A percentile compares a stretch with the other conserved stretches of the same genome.
These are phyloP conservation scores for Cyrtorhinus lividipennis DNA, from an alignment of 1,140 invertebrate genomes.

Conservation along the genomic window DNA sequence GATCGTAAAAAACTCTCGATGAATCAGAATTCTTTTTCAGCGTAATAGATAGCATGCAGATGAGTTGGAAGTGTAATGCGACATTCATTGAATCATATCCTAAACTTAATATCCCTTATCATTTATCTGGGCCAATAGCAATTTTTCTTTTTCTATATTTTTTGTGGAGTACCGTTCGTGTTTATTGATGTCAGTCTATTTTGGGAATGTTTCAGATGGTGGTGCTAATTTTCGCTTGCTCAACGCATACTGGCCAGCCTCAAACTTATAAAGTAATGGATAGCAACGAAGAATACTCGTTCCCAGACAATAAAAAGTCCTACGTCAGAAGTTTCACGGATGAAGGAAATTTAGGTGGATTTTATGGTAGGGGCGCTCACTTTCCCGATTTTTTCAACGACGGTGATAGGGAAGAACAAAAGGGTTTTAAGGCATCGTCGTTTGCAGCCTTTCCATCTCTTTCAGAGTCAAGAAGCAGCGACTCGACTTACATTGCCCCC, in stretches of 20 bases:
- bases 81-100: too few species aligned
- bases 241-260: not conserved
- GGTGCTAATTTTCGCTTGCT: conserved; percentile 1
- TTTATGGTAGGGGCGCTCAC: not conserved
- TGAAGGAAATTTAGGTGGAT: not conserved
- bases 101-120: too few species aligned
- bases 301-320: not conserved
- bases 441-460: not conserved
- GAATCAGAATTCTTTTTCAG: too few species aligned
- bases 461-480: not conserved
- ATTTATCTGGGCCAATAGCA: too few species aligned
- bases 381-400: conserved; percentile 8
- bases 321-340: not conserved
- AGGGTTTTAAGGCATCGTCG: not conserved
- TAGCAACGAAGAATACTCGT: not conserved
- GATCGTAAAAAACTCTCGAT: too few species aligned
- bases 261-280: not conserved
- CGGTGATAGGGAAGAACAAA: not conserved
- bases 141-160: too few species aligned
- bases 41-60: too few species aligned
- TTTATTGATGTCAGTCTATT: too few species aligned
- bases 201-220: conserved; percentile 24
- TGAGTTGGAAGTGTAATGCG: too few species aligned
- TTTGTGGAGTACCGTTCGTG: too few species aligned
- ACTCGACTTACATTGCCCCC: not conserved